Percentiles rank a stretch among this genome's conserved stretches.
Conservation (phyloP, 2,113 vertebrate genomes). For the Cnemophilus loriae region DNA sequence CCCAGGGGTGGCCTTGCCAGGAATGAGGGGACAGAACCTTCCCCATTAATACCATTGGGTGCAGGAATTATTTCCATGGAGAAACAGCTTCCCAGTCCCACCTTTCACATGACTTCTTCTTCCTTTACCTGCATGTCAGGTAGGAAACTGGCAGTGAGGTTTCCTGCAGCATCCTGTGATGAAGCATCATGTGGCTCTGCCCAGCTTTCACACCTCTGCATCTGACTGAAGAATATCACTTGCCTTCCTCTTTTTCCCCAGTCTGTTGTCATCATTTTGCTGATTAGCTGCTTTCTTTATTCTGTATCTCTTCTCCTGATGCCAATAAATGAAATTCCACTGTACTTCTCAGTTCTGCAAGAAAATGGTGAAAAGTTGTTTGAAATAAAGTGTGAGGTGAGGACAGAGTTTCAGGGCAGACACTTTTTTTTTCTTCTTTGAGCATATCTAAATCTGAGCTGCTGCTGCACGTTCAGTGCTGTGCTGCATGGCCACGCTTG, state of each 20-base stretch:
- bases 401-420: not conserved
- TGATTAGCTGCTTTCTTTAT: not conserved
- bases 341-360: not conserved
- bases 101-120: not conserved
- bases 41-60: not conserved
- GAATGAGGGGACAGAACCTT: not conserved
- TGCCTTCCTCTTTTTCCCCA: not conserved
- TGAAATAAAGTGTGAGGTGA: not conserved
- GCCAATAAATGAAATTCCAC: not conserved
- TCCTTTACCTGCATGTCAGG: not conserved
- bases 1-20: not conserved
- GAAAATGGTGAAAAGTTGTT: not conserved
- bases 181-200: accelerated
- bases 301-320: not conserved
- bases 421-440: not conserved
- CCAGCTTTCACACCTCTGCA: not conserved
- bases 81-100: not conserved
- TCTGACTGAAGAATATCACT: not conserved
- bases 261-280: accelerated
- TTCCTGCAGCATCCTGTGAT: not conserved
- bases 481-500: not conserved
- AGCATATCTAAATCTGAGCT: not conserved
- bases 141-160: accelerated
- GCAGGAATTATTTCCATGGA: not conserved
- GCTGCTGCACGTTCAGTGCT: not conserved